A percentile compares a stretch with the other conserved stretches of the same genome.
These are phyloP conservation scores for Bombus haemorrhoidalis DNA, from an alignment of 1,140 invertebrate species.

Conservation along the genomic window DNA sequence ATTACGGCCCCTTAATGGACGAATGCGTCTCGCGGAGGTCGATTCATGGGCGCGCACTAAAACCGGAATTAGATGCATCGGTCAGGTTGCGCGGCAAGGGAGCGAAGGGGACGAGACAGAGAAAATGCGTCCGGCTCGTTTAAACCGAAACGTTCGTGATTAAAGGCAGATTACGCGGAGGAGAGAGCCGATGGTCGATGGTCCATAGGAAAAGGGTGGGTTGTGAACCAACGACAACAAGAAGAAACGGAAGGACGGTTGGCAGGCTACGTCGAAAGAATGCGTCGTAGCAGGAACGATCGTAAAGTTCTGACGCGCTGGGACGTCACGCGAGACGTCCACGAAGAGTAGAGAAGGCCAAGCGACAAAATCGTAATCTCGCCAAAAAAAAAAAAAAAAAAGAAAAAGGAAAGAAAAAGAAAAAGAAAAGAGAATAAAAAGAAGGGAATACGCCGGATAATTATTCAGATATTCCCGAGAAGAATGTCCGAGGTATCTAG, in stretches of 20 bases:
- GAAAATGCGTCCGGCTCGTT: conserved; percentile 43
- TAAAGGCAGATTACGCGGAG: conserved; percentile 54
- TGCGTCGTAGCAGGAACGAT: conserved; percentile 42
- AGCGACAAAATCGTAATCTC: conserved; percentile 72
- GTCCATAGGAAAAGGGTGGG: not conserved
- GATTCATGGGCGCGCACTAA: conserved; percentile 41
- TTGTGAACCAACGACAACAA: not conserved
- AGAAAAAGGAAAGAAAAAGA: too few relatives aligned
- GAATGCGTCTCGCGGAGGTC: conserved; percentile 30
- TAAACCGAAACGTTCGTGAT: conserved; percentile 58
- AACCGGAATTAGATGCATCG: conserved; percentile 42
- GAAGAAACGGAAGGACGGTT: not conserved
- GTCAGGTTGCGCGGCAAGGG: not conserved
- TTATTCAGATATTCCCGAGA: conserved; percentile 77
- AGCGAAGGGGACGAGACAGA: not conserved
- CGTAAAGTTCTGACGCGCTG: conserved; percentile 52
- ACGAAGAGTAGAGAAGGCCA: conserved; percentile 43
- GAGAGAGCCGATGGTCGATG: not conserved
- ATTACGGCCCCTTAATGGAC: conserved; percentile 32
- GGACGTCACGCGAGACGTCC: conserved; percentile 58
- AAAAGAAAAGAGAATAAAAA: not conserved
- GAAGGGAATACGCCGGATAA: conserved; percentile 73
- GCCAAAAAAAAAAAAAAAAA: conserved; percentile 8
- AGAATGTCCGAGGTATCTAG: conserved; percentile 76
- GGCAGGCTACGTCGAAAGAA: conserved; percentile 31